phyloP scores from a whole-genome alignment of 2,888 invertebrate species.

The Agrotis clavis region DNA sequence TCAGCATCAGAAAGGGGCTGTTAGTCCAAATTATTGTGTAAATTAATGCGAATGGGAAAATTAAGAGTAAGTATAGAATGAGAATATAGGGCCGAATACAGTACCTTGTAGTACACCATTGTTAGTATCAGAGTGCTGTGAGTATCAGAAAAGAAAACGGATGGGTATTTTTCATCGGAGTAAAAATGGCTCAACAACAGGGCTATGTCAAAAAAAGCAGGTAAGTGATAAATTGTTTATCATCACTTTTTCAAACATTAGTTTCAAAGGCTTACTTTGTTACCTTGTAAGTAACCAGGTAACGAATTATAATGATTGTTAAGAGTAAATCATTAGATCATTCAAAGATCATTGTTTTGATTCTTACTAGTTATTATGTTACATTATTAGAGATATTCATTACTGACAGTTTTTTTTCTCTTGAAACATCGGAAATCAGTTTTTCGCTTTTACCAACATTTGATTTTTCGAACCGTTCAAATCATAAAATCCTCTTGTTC shows the following conservation, averaged over 20 bases:
- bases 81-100: conserved; percentile 15
- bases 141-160: not conserved
- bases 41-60: conserved; percentile 51
- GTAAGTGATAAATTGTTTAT: not conserved
- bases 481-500: conserved; percentile 29
- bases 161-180: not conserved
- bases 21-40: conserved; percentile 56
- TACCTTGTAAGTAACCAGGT: no score
- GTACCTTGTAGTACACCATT: conserved; percentile 25
- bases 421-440: no score
- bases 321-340: no score
- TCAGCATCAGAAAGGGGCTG: conserved; percentile 49
- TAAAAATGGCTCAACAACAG: not conserved
- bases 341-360: no score
- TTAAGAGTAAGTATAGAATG: conserved; percentile 19
- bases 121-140: not conserved
- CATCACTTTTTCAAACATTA: not conserved
- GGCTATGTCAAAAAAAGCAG: not conserved
- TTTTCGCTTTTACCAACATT: conserved; percentile 1
- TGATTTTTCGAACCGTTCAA: conserved; percentile 36
- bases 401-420: no score
- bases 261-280: not conserved
- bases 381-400: not conserved
- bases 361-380: no score
- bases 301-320: no score